Percentiles rank a stretch among this genome's conserved stretches.
phyloP scores from a whole-genome alignment of 1,140 invertebrate species.

The Drosophila repleta region DNA sequence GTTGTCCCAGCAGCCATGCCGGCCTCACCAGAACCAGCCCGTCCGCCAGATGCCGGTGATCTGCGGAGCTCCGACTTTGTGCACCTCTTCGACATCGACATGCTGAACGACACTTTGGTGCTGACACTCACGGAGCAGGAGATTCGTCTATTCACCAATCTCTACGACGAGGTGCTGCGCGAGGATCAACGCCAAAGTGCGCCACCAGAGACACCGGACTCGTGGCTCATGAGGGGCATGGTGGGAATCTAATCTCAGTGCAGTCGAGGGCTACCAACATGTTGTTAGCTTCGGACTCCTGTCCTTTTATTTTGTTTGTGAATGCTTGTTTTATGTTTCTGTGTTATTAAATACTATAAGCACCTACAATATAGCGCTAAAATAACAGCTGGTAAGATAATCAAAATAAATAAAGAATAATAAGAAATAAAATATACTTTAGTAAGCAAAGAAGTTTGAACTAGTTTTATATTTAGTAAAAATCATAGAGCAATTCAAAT shows the following conservation, averaged over 20 bases:
- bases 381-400: no score
- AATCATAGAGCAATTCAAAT: no score
- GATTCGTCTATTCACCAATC: conserved; percentile 51
- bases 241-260: conserved; percentile 7
- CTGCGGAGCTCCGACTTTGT: not conserved
- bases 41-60: not conserved
- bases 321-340: not conserved
- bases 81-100: conserved; percentile 21
- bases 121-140: conserved; percentile 64
- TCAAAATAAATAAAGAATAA: no score
- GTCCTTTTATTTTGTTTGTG: no score
- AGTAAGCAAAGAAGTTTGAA: no score
- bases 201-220: not conserved
- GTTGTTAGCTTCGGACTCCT: not conserved
- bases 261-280: not conserved
- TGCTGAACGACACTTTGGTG: conserved; percentile 48
- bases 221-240: conserved; percentile 3
- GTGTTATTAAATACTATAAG: not conserved
- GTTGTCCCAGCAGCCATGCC: conserved; percentile 27
- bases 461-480: no score
- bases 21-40: not conserved
- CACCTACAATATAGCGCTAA: not conserved
- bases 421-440: no score
- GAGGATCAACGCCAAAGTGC: conserved; percentile 13
- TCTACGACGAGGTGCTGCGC: conserved; percentile 34